Evolutionary conservation across 2,888 invertebrate species (phyloP), one percentile per base, ranked within the genome.

Genomic region (Drosophila nigricruria): DNA sequence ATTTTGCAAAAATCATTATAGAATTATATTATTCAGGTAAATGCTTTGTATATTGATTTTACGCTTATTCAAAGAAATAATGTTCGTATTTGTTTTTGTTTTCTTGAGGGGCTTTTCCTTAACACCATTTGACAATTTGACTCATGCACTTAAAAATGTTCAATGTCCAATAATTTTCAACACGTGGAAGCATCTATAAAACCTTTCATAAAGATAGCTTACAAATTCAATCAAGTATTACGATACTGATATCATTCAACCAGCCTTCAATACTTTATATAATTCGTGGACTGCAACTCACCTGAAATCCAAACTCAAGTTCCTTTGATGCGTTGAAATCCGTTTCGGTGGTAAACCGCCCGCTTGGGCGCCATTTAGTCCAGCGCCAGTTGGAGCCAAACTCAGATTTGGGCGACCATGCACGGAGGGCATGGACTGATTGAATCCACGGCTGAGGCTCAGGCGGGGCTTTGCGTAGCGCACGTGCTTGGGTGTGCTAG

Each of bases 291-390:
- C n/a, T n/a, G 23, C 23, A 45, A 89, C 92, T 92, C 74, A 97
- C 97, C 97, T 96, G 93, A 97, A 97, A 93, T 97, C 97, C 93
- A 97, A 94, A 92, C 97, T 97, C 91, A 97, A 95, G 93, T 97
- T 97, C 92, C 97, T 95, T 93, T 97, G 97, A 93, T 97, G 97
- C 60, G 94, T 93, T 70, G 94, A 93, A 73, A 92, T 82, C 57
- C 93, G 90, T 68, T 92, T 93, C 5, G 92, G 91, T 36, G 91
- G 89, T 58, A 36, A 57, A 40, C 30, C 72, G 18, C 77, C 67
- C 62, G 52, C 30, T 27, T 30, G 72, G 47, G 23, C 71, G 30
- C 34, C 67, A 32, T 70, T 64, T 52, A 47, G 63, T 62, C 68
- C 74, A 71, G 53, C 76, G 18, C 34, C 40, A 10, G 42, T 20